Base-by-base conservation (phyloP, 2,888 invertebrate species). In the Drosophila acutilabella region DNA sequence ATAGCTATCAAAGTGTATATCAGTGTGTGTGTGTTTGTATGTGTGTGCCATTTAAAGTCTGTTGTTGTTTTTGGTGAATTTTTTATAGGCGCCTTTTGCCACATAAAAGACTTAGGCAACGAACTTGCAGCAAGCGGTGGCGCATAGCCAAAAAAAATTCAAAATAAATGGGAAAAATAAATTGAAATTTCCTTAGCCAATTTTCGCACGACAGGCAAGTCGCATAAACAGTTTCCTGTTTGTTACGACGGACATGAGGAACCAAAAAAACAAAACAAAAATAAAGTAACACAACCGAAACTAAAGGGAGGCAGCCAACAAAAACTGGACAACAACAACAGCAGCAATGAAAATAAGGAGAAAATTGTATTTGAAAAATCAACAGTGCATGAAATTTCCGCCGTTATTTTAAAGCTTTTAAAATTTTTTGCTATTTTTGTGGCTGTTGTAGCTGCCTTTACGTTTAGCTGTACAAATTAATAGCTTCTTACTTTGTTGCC, bases 311-410 rank as follows among this genome's bases (percentile, higher is more conserved):
- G 73, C 79, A 75, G 61, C 51, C 66, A 56, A 58, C 52, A 38
- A n/a, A 44, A 52, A 47, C 64, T 75, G 77, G 73, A 64, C 77
- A 44, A 18, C 58, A 53, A 42, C 60, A 58, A 38, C 64, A 57
- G 8, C 26, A 58, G 16, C 13, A 51, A n/a, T 20, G 64, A 40
- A 47, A 64, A 57, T 30, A 26, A 13, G 26, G 10, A n/a, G 10
- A 58, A 41, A 40, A 61, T 13, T 13, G 13, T 56, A 44, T 48
- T 45, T 70, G 67, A 57, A 73, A 81, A 82, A 42, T 51, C 82
- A 85, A 44, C 82, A 36, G 74, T 38, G 80, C 82, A 80, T 85
- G 73, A 82, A 84, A 64, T 78, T 84, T 84, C 82, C 85, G 82
- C 82, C 74, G 77, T 74, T 74, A 74, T 66, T 67, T 72, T 50